Percentiles rank a stretch among this genome's conserved stretches.
Conservation (phyloP, 2,888 invertebrate species). For the Diaprepes abbreviatus region DNA sequence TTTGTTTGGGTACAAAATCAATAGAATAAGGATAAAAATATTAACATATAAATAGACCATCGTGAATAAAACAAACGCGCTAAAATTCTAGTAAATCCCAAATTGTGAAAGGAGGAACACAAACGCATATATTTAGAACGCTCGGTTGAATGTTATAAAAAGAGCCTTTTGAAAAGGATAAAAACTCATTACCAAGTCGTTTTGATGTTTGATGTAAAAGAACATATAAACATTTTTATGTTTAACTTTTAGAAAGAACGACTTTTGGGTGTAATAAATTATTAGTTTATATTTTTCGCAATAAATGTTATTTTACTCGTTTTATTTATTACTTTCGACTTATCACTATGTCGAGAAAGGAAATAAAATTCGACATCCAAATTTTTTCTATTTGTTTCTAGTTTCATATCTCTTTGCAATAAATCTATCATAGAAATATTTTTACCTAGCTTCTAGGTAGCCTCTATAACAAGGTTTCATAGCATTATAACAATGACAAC, state of each 20-base stretch:
- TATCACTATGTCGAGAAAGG: no score
- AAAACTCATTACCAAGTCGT: conserved; percentile 39
- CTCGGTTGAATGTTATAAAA: conserved; percentile 33
- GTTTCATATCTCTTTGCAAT: no score
- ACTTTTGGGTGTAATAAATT: no score
- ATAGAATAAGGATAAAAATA: conserved; percentile 50
- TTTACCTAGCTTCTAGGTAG: no score
- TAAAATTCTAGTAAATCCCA: conserved; percentile 47
- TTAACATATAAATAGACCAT: conserved; percentile 53
- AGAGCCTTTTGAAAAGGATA: conserved; percentile 33
- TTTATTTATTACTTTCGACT: no score
- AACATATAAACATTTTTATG: conserved; percentile 14
- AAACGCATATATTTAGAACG: conserved; percentile 45
- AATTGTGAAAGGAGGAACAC: conserved; percentile 35
- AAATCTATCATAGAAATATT: no score
- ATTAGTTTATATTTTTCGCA: no score
- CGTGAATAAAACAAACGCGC: conserved; percentile 48
- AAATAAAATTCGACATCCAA: no score
- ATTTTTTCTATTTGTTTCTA: no score
- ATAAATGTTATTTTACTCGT: no score
- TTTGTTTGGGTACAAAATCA: conserved; percentile 46
- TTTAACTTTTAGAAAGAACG: conserved; percentile 1
- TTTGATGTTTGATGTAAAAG: conserved; percentile 14
- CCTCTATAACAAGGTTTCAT: no score
- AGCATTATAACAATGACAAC: no score